Evolutionary conservation across 2,797 vertebrate genomes (phyloP).

Genomic region (Pithecia hirsuta): DNA sequence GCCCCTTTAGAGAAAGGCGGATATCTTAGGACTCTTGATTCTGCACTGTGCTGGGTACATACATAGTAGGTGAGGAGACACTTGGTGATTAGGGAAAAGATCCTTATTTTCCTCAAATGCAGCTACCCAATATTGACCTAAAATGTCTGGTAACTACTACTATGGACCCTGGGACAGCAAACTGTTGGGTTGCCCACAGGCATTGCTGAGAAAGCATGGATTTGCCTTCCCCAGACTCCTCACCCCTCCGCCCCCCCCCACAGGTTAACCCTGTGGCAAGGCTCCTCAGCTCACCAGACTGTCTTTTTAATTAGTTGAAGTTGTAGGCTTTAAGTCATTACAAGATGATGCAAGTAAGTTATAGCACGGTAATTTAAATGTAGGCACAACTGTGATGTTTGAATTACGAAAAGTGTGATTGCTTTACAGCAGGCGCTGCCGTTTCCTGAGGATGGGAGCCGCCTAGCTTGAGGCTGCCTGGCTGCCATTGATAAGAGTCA

Average conservation of each 20-base stretch:
- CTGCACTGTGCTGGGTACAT: not conserved
- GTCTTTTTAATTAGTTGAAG: not conserved
- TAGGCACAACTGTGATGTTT: not conserved
- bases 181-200: not conserved
- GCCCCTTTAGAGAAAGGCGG: not conserved
- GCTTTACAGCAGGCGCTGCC: not conserved
- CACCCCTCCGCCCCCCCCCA: too few species aligned
- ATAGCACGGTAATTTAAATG: not conserved
- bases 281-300: not conserved
- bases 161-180: not conserved
- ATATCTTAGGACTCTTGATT: not conserved
- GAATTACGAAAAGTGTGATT: not conserved
- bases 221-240: too few species aligned
- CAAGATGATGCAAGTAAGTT: not conserved
- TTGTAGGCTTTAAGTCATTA: conserved; percentile 19
- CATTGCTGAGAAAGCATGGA: not conserved
- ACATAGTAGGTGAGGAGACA: not conserved
- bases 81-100: not conserved
- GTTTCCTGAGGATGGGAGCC: not conserved
- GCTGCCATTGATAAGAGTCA: not conserved
- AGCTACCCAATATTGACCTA: not conserved
- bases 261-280: too few species aligned
- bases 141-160: too few species aligned
- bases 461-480: not conserved
- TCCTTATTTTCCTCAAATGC: not conserved